A percentile compares a stretch with the other conserved stretches of the same genome.
Conservation (phyloP, 2,797 vertebrate genomes). For the Limnodromus scolopaceus region DNA sequence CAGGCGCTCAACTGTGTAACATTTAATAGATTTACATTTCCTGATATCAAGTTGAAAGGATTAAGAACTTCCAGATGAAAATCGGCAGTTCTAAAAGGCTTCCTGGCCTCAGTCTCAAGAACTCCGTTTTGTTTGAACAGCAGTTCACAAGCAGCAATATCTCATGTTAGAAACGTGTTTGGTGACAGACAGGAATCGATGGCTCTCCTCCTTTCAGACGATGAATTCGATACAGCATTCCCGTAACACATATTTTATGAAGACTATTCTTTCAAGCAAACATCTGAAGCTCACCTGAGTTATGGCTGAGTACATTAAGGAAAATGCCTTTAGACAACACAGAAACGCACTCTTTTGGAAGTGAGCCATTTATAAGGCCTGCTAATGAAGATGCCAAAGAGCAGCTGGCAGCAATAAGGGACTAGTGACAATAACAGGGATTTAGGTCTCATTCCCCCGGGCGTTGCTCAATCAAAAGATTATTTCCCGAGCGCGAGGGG, state of each 20-base stretch:
- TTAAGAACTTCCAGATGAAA: neutral
- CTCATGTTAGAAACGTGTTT: accelerated
- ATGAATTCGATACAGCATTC: neutral
- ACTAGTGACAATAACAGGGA: accelerated
- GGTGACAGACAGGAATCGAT: accelerated
- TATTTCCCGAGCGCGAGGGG: neutral
- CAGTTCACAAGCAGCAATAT: neutral
- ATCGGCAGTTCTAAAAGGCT: neutral
- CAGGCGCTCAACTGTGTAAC: neutral
- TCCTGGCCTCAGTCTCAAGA: neutral
- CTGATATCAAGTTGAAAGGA: neutral
- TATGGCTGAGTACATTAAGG: accelerated
- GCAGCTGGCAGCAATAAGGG: neutral
- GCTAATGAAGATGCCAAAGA: neutral
- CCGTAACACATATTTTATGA: accelerated
- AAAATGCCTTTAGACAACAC: accelerated
- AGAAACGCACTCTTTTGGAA: accelerated
- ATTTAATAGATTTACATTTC: accelerated
- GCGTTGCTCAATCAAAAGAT: neutral
- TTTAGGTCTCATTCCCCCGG: neutral
- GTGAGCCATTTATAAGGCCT: neutral
- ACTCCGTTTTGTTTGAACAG: neutral
- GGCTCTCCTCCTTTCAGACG: neutral
- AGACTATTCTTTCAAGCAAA: neutral
- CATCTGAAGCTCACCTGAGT: accelerated